Evolutionary conservation across 2,888 invertebrate genomes (phyloP), one percentile per base, ranked within the genome.

Genomic region (Bhutanitis thaidina): DNA sequence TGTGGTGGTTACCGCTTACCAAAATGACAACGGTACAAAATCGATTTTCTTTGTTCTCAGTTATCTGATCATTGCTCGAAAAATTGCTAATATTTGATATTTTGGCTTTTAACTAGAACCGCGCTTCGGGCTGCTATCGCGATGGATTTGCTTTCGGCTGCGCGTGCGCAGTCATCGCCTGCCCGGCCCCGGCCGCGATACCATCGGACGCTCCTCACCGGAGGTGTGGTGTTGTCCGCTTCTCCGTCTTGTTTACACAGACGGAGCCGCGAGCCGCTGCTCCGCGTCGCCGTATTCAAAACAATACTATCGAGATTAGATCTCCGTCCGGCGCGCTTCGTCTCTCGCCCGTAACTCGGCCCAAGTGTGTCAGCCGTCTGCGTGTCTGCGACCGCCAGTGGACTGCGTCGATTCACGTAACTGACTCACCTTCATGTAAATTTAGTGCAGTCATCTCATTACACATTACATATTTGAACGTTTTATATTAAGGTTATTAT

Each of bases 301-400:
- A 34, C 37, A 37, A 46, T 25, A 38, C 47, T 35, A 32, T 32
- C 34, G 13, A 40, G 40, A 40, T 40, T 36, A 36, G 14, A 36
- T 36, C 36, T 36, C 36, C 35, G 35, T 36, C 36, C 35, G 35
- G 7, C 13, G 13, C 35, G 13, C 30, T 32, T 32, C 12, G 12
- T 32, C 12, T 32, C 32, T 32, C 32, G 32, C 32, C 7, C 32
- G 32, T 32, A 32, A 32, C 32, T 32, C 32, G 4, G n/a, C 32
- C 5, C 3, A 32, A 32, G 32, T 32, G 10, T n/a, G 32, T 32
- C 32, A 5, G 12, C 32, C 5, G 9, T n/a, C n/a, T n/a, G n/a
- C n/a, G n/a, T n/a, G 32, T 32, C 32, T 12, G 32, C 32, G 27
- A 4, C 1, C 27, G 8, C 27, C 27, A 12, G 32, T 32, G 32